Percentiles rank a stretch among this genome's conserved stretches.
Conservation (phyloP, 2,113 vertebrate genomes). For the Nymphicus hollandicus region DNA sequence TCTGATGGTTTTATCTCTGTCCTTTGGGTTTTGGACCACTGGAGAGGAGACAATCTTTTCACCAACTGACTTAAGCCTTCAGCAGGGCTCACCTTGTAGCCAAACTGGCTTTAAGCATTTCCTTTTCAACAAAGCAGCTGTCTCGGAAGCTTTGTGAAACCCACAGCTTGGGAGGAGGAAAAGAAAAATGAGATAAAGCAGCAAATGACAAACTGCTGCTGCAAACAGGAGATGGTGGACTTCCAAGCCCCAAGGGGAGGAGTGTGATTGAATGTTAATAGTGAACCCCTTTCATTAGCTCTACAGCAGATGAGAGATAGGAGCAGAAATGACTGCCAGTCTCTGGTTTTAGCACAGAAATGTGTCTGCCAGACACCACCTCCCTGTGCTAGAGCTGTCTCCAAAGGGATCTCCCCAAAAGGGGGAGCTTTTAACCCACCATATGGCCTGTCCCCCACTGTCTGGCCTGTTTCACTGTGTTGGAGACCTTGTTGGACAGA, state of each 20-base stretch:
- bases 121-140: neutral
- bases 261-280: neutral
- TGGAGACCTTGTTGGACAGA: neutral
- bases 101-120: neutral
- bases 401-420: slow-evolving; percentile 56
- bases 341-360: neutral
- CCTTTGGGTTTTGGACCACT: slow-evolving; percentile 10
- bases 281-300: slow-evolving; percentile 40
- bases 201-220: neutral
- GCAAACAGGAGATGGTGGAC: neutral
- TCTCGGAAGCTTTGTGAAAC: neutral
- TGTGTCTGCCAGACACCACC: neutral
- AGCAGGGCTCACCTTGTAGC: neutral
- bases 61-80: slow-evolving; percentile 7
- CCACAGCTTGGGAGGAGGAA: neutral
- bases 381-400: neutral
- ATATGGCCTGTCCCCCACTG: neutral
- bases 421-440: slow-evolving; percentile 59
- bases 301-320: slow-evolving; percentile 12
- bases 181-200: slow-evolving; percentile 15
- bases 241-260: neutral
- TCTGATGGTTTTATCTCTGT: slow-evolving; percentile 37
- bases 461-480: neutral
- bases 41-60: neutral
- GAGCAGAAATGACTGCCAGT: neutral